Conservation (phyloP, 1,140 invertebrate genomes). For the Drosophila tropicalis region DNA sequence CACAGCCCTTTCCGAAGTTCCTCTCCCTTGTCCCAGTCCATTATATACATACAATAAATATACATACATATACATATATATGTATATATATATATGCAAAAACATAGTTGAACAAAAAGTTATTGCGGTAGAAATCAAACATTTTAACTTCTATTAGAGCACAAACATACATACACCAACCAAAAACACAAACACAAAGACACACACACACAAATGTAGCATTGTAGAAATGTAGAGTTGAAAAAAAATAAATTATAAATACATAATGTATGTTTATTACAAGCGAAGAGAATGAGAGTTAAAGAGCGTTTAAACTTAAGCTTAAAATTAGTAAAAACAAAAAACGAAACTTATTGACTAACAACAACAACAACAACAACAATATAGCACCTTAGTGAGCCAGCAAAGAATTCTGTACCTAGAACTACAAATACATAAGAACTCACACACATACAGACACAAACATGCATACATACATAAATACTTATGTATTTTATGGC, state of each 20-base stretch:
- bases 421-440: conserved; percentile 55
- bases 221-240: conserved; percentile 78
- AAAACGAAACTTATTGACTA: conserved; percentile 24
- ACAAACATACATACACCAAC: conserved; percentile 41
- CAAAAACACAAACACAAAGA: conserved; percentile 32
- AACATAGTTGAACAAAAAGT: conserved; percentile 64
- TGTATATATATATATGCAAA: conserved; percentile 19
- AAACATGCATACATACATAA: conserved; percentile 32
- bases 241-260: conserved; percentile 44
- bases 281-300: conserved; percentile 38
- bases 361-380: conserved; percentile 25
- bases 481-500: conserved; percentile 63
- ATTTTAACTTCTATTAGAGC: conserved; percentile 77
- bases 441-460: conserved; percentile 39
- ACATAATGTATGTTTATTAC: conserved; percentile 40
- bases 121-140: conserved; percentile 70
- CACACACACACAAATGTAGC: conserved; percentile 52
- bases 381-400: conserved; percentile 69
- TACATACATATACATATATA: conserved; percentile 34
- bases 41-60: conserved; percentile 42
- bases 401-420: conserved; percentile 75
- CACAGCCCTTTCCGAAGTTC: neutral
- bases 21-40: neutral
- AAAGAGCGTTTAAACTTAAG: conserved; percentile 64
- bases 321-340: conserved; percentile 54